Conservation (phyloP, 2,888 invertebrate genomes). For the Muscina levida region DNA sequence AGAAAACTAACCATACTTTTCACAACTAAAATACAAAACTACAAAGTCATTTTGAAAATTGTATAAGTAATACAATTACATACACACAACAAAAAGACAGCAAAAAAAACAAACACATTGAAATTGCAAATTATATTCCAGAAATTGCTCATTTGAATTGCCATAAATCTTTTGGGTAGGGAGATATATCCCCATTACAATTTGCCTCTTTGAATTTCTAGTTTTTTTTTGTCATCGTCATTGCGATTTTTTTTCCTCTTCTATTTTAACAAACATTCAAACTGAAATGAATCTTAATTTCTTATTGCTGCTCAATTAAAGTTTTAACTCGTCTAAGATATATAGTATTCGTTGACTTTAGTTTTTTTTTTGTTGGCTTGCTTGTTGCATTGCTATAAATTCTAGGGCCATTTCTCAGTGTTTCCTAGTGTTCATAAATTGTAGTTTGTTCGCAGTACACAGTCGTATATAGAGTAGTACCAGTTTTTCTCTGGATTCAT, state of each 20-base stretch:
- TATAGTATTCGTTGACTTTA: neutral
- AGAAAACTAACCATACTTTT: conserved; percentile 4
- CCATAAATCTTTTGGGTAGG: neutral
- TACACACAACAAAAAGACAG: conserved; percentile 1
- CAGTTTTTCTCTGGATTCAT: too few species aligned
- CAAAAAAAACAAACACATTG: conserved; percentile 5
- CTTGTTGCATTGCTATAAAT: conserved; percentile 41
- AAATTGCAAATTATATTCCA: conserved; percentile 5
- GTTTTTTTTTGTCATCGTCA: too few species aligned
- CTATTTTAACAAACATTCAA: neutral
- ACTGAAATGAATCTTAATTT: conserved; percentile 15
- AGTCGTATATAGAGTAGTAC: neutral
- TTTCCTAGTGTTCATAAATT: conserved; percentile 53
- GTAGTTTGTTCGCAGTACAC: conserved; percentile 20
- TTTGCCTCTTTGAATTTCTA: too few species aligned
- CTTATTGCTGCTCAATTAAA: conserved; percentile 56
- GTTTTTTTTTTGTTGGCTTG: neutral
- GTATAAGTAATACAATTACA: conserved; percentile 11
- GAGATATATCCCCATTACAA: too few species aligned
- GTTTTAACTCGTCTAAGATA: conserved; percentile 15
- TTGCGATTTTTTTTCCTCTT: too few species aligned
- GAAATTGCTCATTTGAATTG: neutral
- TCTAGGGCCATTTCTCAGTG: conserved; percentile 21
- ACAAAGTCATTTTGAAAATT: conserved; percentile 25
- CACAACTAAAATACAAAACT: conserved; percentile 8